Percentiles rank a stretch among this genome's conserved stretches.
Evolutionary conservation across 2,797 vertebrate genomes (phyloP).

Genomic region (Hippocampus kuda): DNA sequence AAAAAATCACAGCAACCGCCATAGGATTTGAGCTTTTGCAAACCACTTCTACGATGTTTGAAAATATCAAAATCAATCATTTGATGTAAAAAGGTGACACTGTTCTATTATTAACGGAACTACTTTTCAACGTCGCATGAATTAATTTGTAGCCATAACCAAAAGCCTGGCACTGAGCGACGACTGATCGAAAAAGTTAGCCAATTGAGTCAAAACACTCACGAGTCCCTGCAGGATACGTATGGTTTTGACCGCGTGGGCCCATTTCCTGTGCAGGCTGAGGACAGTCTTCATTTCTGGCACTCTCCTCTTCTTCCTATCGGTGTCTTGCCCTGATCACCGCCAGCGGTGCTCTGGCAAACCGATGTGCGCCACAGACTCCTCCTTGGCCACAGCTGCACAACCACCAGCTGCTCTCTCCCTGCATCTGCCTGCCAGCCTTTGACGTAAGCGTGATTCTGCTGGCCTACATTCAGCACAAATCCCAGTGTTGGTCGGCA

Average conservation of each 20-base stretch:
- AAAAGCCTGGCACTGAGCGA: constrained; percentile 1
- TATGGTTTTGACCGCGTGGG: constrained; percentile 79
- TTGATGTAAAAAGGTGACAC: background rate
- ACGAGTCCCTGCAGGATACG: constrained; percentile 80
- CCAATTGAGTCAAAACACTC: constrained; percentile 57
- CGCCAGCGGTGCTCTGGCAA: constrained; percentile 46
- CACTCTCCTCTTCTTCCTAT: constrained; percentile 19
- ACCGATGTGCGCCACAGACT: constrained; percentile 47
- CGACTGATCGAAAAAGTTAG: constrained; percentile 11
- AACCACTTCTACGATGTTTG: background rate
- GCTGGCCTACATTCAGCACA: constrained; percentile 89
- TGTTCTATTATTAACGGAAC: background rate
- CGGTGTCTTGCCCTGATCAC: constrained; percentile 42
- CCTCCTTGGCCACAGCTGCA: constrained; percentile 58
- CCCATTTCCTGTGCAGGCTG: constrained; percentile 81
- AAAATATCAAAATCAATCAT: background rate
- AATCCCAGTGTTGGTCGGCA: constrained; percentile 73
- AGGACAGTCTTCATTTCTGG: constrained; percentile 75
- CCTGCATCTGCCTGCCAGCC: constrained; percentile 66
- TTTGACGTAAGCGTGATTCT: constrained; percentile 84
- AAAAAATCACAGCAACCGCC: background rate
- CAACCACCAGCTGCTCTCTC: constrained; percentile 62
- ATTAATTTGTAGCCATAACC: background rate
- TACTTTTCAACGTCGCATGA: background rate
- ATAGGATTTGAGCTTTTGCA: background rate